Base-by-base conservation (phyloP, 2,888 invertebrate species). In the Imbricaverruca yamaguchii region DNA sequence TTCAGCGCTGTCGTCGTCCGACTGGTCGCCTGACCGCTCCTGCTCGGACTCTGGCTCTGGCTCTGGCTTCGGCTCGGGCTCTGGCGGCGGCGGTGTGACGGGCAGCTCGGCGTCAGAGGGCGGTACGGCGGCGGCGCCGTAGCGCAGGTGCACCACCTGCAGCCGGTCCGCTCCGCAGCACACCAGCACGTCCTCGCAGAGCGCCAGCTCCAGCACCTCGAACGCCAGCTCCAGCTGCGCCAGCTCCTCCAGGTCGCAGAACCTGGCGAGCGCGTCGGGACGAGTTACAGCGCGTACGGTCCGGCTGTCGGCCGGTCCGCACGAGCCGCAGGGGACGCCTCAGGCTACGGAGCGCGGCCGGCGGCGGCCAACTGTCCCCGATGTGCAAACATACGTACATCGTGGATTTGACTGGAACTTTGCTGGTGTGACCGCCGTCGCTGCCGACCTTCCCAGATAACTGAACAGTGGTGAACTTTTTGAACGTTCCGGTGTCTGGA, bases 181-280 rank as follows among this genome's bases (percentile, higher is more conserved):
- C 0, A 91, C 90, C 53, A 93, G 88, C 82, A 92, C 91, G 86
- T 93, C 92, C 85, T 93, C 93, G 61, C 91, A 90, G 79, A 93
- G 87, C 63, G 89, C 89, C 80, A 93, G 87, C 81, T 90, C 88
- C 4, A 88, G 86, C 9, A 92, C 92, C 25, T 88, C 85, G 86
- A 93, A 92, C 82, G 90, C 89, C 80, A 93, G 87, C 84, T 91
- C 91, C 3, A 93, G 87, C 78, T 90, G 89, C 85, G 93, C 89
- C 61, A 91, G 90, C 80, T 92, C 91, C 84, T 92, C 90, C 85
- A 93, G 92, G 85, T 93, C 93, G 80, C 92, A 89, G 85, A 74
- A 74, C 55, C 74, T 74, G 69, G 0, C 15, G 15, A 39, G 39
- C 39, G 39, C 39, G 39, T 39, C 39, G 39, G 39, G 39, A 1